Base-by-base conservation (phyloP, 35 echinoderm and acorn worm species). In the Amphiura filiformis region DNA sequence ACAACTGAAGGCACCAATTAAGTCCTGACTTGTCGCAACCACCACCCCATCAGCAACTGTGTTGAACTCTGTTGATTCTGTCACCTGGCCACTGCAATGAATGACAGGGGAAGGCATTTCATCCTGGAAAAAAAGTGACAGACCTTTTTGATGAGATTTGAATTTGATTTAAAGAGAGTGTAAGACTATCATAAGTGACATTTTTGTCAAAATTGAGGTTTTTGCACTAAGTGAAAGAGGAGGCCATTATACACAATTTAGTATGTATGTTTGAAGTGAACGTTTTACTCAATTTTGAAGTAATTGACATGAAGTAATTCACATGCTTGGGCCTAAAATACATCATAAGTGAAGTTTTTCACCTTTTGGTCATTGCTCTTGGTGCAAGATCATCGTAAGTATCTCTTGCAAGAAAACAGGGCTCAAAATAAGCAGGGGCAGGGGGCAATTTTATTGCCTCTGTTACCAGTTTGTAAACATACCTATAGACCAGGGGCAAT, bases 1-100 rank as follows among this genome's bases (percentile, higher is more conserved):
- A 39, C 80, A 82, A 39, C 80, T 82, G 80, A 82, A 82, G 80
- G 80, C 13, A 39, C 80, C 31, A 28, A 82, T 80, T 30, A 80
- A 31, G 75, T 77, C 75, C 34, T 77, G 26, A 77, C 75, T 77
- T 77, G 34, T 39, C 41, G 39, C 75, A 77, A 77, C 75, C 26
- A 77, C 75, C 75, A 77, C 75, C 7, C 28, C 75, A 77, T 77
- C 75, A 28, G 34, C 75, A 77, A 35, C 75, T 77, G 34, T 61
- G 13, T 61, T 13, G 56, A 61, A 61, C 56, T 61, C 56, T 61
- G 56, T n/a, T 61, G 56, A 13, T 61, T 61, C 56, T 61, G 56
- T 61, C 56, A 61, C 13, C 56, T 61, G 56, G 56, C 56, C 56
- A 61, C n/a, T n/a, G n/a, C n/a, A n/a, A n/a, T n/a, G n/a, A 35